A percentile compares a stretch with the other conserved stretches of the same genome.
Conservation (phyloP, 2,888 invertebrate genomes). For the Uloborus plumipes region DNA sequence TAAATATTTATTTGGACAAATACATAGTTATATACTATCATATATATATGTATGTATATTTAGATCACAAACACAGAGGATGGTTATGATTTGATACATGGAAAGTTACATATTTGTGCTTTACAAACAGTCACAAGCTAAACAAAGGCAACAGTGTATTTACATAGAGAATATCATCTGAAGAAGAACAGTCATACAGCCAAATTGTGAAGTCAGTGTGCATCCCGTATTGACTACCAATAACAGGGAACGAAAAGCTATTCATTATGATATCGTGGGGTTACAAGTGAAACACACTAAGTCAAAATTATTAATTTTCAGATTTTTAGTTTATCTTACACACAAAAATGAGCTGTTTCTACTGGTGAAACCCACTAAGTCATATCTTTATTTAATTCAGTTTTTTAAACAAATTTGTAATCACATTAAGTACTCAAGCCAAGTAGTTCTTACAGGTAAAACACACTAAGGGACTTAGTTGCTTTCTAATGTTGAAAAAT, state of each 20-base stretch:
- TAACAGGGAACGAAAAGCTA: not conserved
- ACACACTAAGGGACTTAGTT: too few relatives aligned
- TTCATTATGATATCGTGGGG: too few relatives aligned
- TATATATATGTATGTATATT: slow-evolving; percentile 11
- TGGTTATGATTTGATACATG: slow-evolving; percentile 16
- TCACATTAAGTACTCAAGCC: too few relatives aligned
- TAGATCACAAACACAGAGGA: slow-evolving; percentile 35
- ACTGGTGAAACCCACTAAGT: too few relatives aligned
- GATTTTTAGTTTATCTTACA: too few relatives aligned
- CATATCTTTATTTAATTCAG: too few relatives aligned
- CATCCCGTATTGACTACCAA: not conserved
- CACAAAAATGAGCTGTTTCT: too few relatives aligned
- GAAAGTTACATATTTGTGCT: slow-evolving; percentile 31
- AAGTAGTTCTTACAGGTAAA: too few relatives aligned
- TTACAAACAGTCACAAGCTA: slow-evolving; percentile 10
- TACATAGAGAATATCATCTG: not conserved
- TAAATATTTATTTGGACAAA: slow-evolving; percentile 36
- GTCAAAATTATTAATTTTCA: too few relatives aligned
- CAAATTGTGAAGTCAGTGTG: slow-evolving; percentile 6
- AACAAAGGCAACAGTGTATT: not conserved
- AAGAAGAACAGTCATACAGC: not conserved
- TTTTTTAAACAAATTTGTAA: too few relatives aligned
- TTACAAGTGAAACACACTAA: too few relatives aligned
- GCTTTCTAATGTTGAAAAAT: too few relatives aligned
- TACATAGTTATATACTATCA: slow-evolving; percentile 11